Evolutionary conservation across 2,113 vertebrate species (phyloP).

Genomic region (Oceanites oceanicus): DNA sequence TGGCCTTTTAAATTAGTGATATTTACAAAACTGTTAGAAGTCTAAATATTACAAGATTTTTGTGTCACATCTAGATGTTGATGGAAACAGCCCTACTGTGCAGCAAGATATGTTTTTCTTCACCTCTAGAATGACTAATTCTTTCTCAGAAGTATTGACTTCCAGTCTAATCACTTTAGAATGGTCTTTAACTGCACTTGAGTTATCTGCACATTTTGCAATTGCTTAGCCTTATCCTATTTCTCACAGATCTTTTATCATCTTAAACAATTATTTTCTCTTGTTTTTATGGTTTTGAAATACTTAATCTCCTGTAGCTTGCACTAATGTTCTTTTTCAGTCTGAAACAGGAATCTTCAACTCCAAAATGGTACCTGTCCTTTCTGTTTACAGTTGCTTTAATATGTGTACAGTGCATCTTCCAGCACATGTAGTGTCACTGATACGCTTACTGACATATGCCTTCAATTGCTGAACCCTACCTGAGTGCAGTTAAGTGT

Average conservation of each 20-base stretch:
- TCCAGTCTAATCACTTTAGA: background rate
- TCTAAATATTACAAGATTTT: background rate
- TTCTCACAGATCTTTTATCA: background rate
- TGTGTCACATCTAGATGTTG: background rate
- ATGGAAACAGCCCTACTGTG: background rate
- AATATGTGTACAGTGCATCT: background rate
- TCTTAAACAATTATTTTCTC: background rate
- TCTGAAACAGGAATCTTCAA: background rate
- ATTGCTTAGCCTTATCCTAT: background rate
- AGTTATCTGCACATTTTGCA: background rate
- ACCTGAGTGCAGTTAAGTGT: background rate
- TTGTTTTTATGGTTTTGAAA: background rate
- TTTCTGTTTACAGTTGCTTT: background rate
- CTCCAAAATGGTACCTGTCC: background rate
- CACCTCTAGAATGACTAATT: background rate
- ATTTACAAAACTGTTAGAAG: background rate
- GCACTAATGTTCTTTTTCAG: background rate
- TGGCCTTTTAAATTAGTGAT: background rate
- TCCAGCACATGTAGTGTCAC: background rate
- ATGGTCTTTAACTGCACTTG: background rate
- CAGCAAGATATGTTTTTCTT: background rate
- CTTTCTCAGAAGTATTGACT: background rate
- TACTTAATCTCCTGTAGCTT: background rate
- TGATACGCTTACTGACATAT: background rate
- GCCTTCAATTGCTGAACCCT: background rate